Percentiles rank a stretch among this genome's conserved stretches.
Conservation (phyloP, 2,888 invertebrate genomes). For the Tinea semifulvella region DNA sequence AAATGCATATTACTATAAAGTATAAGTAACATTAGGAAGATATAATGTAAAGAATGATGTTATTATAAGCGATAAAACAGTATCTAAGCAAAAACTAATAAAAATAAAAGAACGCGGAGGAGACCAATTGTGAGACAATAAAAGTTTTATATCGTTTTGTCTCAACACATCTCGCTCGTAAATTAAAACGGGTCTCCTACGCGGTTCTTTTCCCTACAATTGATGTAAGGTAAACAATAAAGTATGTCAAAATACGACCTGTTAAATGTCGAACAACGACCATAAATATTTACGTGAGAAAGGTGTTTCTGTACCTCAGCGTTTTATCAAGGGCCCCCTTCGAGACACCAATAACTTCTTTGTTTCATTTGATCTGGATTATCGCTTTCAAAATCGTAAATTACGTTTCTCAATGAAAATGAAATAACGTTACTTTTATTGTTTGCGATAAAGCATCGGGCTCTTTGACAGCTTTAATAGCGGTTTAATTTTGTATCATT, state of each 20-base stretch:
- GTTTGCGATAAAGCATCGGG: slow-evolving; percentile 4
- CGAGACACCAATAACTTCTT: slow-evolving; percentile 16
- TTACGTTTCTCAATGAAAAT: slow-evolving; percentile 5
- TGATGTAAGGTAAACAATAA: slow-evolving; percentile 33
- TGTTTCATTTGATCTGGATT: slow-evolving; percentile 21
- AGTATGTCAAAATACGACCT: slow-evolving; percentile 45
- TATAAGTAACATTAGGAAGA: neutral
- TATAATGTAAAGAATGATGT: neutral
- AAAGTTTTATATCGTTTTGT: slow-evolving; percentile 19
- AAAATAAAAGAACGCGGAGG: slow-evolving; percentile 9
- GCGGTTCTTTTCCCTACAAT: slow-evolving; percentile 18
- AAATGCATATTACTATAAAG: neutral
- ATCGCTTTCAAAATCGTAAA: slow-evolving; percentile 12
- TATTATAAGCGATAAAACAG: slow-evolving; percentile 11
- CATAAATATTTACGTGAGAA: slow-evolving; percentile 30
- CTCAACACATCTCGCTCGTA: slow-evolving; percentile 16
- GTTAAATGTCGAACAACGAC: slow-evolving; percentile 38
- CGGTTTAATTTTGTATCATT: slow-evolving; percentile 2
- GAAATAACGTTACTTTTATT: slow-evolving; percentile 8
- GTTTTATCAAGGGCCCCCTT: slow-evolving; percentile 23
- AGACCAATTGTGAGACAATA: slow-evolving; percentile 18
- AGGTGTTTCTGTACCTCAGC: slow-evolving; percentile 23
- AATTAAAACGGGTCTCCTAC: slow-evolving; percentile 15
- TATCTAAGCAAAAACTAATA: slow-evolving; percentile 12
- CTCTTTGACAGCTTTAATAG: slow-evolving; percentile 9